Evolutionary conservation across 2,888 invertebrate species (phyloP).

Genomic region (Campoletis raptor): DNA sequence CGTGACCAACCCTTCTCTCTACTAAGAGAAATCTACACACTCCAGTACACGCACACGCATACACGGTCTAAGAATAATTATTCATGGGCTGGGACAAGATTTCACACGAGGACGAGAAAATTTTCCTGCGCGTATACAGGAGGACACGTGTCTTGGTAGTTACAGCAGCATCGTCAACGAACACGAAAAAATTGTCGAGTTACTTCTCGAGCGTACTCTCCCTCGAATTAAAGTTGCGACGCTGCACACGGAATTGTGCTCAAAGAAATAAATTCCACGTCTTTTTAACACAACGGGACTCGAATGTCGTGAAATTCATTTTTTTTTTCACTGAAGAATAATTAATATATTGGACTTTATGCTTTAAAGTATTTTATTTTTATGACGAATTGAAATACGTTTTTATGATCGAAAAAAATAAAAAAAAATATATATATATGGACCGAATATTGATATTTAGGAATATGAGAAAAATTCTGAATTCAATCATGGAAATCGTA

Average conservation of each 20-base stretch:
- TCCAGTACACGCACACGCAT: neutral
- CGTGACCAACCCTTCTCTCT: slow-evolving; percentile 45
- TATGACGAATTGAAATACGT: neutral
- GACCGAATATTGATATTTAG: too few relatives aligned
- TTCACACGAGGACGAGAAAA: slow-evolving; percentile 43
- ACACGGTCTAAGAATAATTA: slow-evolving; percentile 55
- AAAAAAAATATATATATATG: too few relatives aligned
- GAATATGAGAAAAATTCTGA: too few relatives aligned
- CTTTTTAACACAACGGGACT: neutral
- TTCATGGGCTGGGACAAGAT: slow-evolving; percentile 67
- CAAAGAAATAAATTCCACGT: neutral
- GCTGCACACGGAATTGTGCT: neutral
- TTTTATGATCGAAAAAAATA: neutral
- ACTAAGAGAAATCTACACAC: neutral
- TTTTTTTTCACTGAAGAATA: neutral
- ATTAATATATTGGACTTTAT: neutral
- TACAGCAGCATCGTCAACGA: neutral
- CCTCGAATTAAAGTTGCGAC: neutral
- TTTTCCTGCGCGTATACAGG: neutral
- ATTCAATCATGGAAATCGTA: too few relatives aligned
- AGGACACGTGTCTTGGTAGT: neutral
- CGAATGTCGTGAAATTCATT: neutral
- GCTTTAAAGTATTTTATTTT: neutral
- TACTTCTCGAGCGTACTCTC: neutral
- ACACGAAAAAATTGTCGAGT: neutral